Percentiles rank a stretch among this genome's conserved stretches.
Conservation (phyloP, 2,888 invertebrate species). For the Dendrolimus pini region DNA sequence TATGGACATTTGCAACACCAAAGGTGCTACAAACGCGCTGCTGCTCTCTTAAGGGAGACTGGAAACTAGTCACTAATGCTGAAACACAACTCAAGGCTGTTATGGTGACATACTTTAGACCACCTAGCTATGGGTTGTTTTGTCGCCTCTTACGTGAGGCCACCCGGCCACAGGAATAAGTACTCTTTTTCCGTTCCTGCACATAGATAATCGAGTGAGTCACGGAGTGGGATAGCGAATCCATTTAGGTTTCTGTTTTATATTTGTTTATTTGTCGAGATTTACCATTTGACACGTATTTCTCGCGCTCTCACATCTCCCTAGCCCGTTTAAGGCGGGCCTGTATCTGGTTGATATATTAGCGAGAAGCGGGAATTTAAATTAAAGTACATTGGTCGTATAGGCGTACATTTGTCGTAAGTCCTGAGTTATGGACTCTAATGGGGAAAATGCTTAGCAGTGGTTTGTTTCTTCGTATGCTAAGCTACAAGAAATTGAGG, state of each 20-base stretch:
- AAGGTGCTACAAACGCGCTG: background rate
- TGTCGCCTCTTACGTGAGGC: no score
- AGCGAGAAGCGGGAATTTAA: background rate
- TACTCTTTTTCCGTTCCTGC: no score
- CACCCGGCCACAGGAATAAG: no score
- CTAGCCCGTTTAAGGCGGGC: background rate
- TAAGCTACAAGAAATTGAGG: no score
- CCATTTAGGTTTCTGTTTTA: no score
- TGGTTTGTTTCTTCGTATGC: no score
- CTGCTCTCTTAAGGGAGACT: background rate
- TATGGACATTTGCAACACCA: background rate
- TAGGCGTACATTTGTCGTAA: no score
- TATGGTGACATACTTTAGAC: background rate
- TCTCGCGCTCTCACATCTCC: background rate
- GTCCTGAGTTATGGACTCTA: no score
- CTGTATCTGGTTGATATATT: background rate
- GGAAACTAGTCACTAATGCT: background rate
- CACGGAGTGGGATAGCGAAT: no score
- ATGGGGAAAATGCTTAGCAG: no score
- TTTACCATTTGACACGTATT: background rate
- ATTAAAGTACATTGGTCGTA: slow-evolving; percentile 1
- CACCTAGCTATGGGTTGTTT: no score
- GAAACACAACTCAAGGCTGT: background rate
- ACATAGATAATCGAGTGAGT: no score
- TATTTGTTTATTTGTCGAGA: background rate